Percentiles rank a stretch among this genome's conserved stretches.
Evolutionary conservation across 2,888 invertebrate species (phyloP).

Genomic region (Nasonovia ribisnigri): DNA sequence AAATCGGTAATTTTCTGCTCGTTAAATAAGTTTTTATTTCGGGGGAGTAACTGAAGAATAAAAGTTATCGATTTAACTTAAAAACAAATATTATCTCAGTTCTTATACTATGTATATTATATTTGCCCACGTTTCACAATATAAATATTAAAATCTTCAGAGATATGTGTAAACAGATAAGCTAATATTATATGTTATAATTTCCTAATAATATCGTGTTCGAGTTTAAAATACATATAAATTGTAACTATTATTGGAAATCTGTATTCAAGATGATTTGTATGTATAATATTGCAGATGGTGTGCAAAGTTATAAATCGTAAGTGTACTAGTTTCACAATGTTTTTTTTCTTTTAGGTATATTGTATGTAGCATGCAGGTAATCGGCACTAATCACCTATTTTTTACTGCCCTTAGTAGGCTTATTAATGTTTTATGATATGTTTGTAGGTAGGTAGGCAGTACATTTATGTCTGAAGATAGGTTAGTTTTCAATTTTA

Average conservation of each 20-base stretch:
- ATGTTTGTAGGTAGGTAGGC: not conserved
- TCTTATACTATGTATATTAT: not conserved
- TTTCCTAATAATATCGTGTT: not conserved
- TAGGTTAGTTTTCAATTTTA: not conserved
- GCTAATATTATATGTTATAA: not conserved
- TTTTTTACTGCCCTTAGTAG: not conserved
- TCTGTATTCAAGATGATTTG: not conserved
- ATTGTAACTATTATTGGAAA: not conserved
- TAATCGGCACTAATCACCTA: no score
- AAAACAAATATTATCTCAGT: not conserved
- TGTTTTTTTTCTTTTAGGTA: not conserved
- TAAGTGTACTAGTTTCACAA: not conserved
- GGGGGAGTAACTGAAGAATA: not conserved
- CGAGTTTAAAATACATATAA: not conserved
- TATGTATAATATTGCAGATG: not conserved
- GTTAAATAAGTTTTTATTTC: not conserved
- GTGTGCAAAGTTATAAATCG: not conserved
- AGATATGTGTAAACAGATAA: not conserved
- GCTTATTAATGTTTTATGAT: not conserved
- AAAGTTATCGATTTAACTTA: not conserved
- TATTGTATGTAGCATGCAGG: not conserved
- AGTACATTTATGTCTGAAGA: not conserved
- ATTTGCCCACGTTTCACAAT: not conserved
- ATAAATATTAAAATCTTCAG: not conserved
- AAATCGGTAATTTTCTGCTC: not conserved